Base-by-base conservation (phyloP, 1,140 invertebrate species). In the Drosophila micromelanica region DNA sequence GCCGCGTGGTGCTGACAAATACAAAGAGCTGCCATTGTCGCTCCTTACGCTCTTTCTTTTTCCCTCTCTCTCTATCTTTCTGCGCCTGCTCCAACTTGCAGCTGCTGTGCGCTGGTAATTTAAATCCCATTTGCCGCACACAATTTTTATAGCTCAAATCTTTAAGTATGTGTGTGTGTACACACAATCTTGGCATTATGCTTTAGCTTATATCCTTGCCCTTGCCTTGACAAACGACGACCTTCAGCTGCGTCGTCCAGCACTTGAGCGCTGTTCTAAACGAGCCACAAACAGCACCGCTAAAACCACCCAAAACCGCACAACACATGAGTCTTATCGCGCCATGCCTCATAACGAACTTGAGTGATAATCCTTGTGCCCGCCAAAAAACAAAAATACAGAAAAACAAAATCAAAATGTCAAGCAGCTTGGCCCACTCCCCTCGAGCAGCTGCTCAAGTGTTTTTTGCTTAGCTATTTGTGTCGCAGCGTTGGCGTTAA, bases 361-460 rank as follows among this genome's bases (percentile, higher is more conserved):
- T 72, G 74, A 81, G 82, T 75, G 81, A 85, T 85, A 85, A 86
- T 85, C 78, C 81, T 78, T 75, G 78, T 74, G 77, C 62, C 62
- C 8, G 27, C 62, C 52, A 51, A 59, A 68, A 59, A 60, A 59
- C 52, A 51, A 59, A 68, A 59, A 60, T 54, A 8, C 55, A 40
- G 38, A 12, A 46, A 59, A 68, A 64, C 48, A 68, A 70, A 54
- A 59, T 57, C 38, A 82, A 67, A 82, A 75, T 82, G 79, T 82
- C 79, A 82, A 84, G 80, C 73, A 63, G 62, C 62, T 48, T 35
- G 45, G 64, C 51, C 38, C 5, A 8, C 55, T 64, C 46, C 37
- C 8, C 45, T 5, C 45, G 12, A 46, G 17, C 27, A n/a, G 23
- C 27, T 55, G 17, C 37, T 40, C 2, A 20, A 13, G 37, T 6